Conservation (phyloP, 2,113 vertebrate species). For the Anser cygnoides region DNA sequence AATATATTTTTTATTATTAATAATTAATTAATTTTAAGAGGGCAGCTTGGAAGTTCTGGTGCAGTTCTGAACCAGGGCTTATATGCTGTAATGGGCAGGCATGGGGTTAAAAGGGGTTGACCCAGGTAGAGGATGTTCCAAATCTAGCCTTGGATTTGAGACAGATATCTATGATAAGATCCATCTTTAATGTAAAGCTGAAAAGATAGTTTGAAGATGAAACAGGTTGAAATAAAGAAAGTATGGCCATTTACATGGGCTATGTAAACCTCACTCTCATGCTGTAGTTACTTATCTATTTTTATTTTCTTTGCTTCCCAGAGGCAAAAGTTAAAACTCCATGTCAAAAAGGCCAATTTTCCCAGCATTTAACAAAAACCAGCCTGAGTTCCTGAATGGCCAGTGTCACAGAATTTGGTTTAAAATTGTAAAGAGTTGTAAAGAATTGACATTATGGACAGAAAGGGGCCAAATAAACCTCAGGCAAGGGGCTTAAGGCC, state of each 20-base stretch:
- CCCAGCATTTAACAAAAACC: background rate
- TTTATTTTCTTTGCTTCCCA: slow-evolving; percentile 34
- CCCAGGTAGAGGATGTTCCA: background rate
- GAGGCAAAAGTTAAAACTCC: slow-evolving; percentile 8
- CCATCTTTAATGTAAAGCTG: slow-evolving; percentile 13
- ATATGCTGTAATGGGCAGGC: background rate
- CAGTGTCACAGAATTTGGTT: background rate
- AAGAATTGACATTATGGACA: fast-evolving
- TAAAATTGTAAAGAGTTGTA: background rate
- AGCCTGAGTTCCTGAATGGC: background rate
- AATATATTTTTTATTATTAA: background rate
- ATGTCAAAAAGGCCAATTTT: background rate
- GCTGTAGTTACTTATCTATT: slow-evolving; percentile 13
- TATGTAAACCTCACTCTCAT: background rate
- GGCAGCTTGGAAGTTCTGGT: background rate
- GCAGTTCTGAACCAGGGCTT: background rate
- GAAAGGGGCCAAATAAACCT: background rate
- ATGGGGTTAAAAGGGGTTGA: background rate
- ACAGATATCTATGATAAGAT: background rate
- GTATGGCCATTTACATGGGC: background rate
- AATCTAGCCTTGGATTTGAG: background rate
- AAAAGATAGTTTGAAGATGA: slow-evolving; percentile 16
- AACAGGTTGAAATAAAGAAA: slow-evolving; percentile 35
- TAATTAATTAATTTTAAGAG: background rate
- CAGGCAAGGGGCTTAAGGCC: background rate